Base-by-base conservation (phyloP, 2,797 vertebrate species). In the Pelobates cultripes region DNA sequence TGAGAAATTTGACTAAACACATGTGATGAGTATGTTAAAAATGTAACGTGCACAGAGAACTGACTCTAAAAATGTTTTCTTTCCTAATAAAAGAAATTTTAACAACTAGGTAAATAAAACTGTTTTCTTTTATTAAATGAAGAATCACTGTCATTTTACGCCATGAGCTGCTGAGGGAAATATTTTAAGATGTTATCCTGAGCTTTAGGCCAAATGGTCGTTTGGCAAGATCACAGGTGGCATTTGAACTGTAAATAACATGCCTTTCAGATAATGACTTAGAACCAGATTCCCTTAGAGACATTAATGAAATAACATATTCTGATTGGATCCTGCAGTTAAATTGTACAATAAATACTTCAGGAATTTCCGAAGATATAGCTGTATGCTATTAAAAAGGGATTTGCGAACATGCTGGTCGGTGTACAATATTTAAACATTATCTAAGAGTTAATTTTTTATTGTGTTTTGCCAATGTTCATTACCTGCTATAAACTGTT, bases 161-260 rank as follows among this genome's bases (percentile, higher is more conserved):
- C 3, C 61, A 3, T 64, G n/a, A 41, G 28, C 2, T 17, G 61
- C 61, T 64, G 14, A 28, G 28, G 28, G 61, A 14, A 64, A 64
- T 64, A 64, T 64, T 64, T 71, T 51, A 43, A 71, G n/a, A 70
- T 70, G 2, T 53, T 53, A 71, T 71, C 70, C 51, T 28, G 40
- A 17, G 61, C 17, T 64, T 51, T 9, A 51, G 5, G 51, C 3
- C 44, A 71, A 71, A 71, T 68, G 40, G 3, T 12, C 43, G 5
- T 43, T 3, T 42, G 5, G 42, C 7, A 12, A 71, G 51, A 47
- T 51, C 7, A 71, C 70, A 71, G 42, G 43, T 71, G 70, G 17
- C 17, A 71, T 51, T 71, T 71, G 44, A 71, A 71, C 45, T 71
- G 70, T 17, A 71, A 71, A 71, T 71, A 71, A 71, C 45, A 51